Evolutionary conservation across 2,113 vertebrate genomes (phyloP).

Genomic region (Chaetura pelagica): DNA sequence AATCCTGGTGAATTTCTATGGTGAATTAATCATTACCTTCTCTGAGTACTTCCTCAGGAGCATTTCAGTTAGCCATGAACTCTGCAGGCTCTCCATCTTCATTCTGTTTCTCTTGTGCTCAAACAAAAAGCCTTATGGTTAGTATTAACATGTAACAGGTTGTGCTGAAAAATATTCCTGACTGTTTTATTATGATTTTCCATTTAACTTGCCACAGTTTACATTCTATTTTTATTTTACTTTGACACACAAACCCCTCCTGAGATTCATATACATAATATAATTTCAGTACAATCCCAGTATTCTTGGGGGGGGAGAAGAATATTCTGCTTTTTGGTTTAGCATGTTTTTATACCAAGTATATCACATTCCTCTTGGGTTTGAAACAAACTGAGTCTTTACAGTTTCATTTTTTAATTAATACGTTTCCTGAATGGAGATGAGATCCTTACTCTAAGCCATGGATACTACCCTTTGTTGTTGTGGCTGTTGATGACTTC

Average conservation of each 20-base stretch:
- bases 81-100: neutral
- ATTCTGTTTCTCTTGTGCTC: neutral
- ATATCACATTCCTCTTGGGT: neutral
- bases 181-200: neutral
- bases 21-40: neutral
- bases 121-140: neutral
- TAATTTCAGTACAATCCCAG: neutral
- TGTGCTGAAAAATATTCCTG: neutral
- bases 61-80: neutral
- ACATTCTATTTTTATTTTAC: neutral
- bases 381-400: neutral
- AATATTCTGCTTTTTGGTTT: neutral
- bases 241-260: neutral
- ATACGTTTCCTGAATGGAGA: neutral
- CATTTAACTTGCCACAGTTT: neutral
- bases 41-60: neutral
- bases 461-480: neutral
- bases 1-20: neutral
- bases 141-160: neutral
- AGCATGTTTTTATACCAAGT: neutral
- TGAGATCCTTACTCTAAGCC: neutral
- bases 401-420: neutral
- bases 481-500: neutral
- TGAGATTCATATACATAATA: neutral
- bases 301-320: neutral